Base-by-base conservation (phyloP, 2,797 vertebrate genomes). In the Oreochromis mossambicus region DNA sequence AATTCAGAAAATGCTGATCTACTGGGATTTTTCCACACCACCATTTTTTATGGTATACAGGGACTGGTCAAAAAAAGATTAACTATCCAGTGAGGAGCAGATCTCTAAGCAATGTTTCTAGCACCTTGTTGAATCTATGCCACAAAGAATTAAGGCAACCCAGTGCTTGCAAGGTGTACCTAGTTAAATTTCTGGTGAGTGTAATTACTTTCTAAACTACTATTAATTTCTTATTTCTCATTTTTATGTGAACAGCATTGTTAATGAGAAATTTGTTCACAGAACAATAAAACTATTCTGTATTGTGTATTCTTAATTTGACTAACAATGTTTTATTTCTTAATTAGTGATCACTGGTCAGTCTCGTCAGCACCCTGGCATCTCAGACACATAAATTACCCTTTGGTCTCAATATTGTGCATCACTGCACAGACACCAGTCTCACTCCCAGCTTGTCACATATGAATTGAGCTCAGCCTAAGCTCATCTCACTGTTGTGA, bases 401-500 rank as follows among this genome's bases (percentile, higher is more conserved):
- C n/a, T 38, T 66, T 14, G 7, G 61, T 66, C 19, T 66, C 7
- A 66, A n/a, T 38, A 66, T 66, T 66, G 61, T 66, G 61, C 34
- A 66, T 66, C 61, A 66, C 34, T 38, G 19, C 19, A 38, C 34
- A 13, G 34, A 38, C 61, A 38, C 19, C 19, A 38, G 19, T 66
- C 19, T 21, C 2, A 66, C 61, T 66, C 61, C 61, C 61, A 66
- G n/a, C 61, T 66, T 66, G 63, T 41, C 63, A 24, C 12, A 41
- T 68, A 68, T 41, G 63, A 24, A 24, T 4, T 83, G 24, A 81
- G 81, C 73, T 85, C 21, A 52, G 73, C 41, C 55, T 34, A 75
- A 88, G 51, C 26, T 7, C 10, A 82, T 79, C 50, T 83, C 51
- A 17, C n/a, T 48, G 7, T 63, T 61, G 56, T 85, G 82, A 89